These are phyloP conservation scores for Acleris laterana DNA, from an alignment of 2,888 invertebrate genomes.

Conservation along the genomic window DNA sequence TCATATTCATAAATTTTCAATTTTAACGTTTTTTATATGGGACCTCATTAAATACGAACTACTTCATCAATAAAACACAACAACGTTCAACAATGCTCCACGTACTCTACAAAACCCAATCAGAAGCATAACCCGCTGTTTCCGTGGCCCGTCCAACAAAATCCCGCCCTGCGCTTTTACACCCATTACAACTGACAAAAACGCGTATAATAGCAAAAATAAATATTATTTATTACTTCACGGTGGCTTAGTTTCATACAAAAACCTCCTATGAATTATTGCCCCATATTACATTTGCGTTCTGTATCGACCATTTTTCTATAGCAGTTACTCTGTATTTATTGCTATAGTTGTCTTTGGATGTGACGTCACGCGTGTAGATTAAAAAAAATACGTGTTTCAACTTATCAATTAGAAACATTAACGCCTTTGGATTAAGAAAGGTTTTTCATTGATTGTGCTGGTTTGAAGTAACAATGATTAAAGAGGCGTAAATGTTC, in stretches of 20 bases:
- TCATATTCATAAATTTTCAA: too few relatives aligned
- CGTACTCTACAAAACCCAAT: too few relatives aligned
- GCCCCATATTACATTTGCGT: conserved; percentile 79
- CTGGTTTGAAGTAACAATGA: conserved; percentile 46
- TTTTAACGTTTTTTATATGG: too few relatives aligned
- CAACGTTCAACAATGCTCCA: too few relatives aligned
- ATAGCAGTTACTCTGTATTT: conserved; percentile 80
- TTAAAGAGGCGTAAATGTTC: conserved; percentile 52
- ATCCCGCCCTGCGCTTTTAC: conserved; percentile 66
- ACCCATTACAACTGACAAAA: conserved; percentile 82
- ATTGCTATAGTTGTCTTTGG: conserved; percentile 78
- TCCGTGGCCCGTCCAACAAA: conserved; percentile 47
- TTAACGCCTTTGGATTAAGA: conserved; percentile 36
- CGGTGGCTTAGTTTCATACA: conserved; percentile 82
- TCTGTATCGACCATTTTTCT: conserved; percentile 77
- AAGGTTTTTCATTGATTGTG: conserved; percentile 9
- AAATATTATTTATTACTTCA: conserved; percentile 84
- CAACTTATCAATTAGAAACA: conserved; percentile 29
- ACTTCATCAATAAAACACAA: too few relatives aligned
- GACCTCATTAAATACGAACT: too few relatives aligned
- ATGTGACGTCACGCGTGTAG: conserved; percentile 72
- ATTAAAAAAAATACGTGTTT: conserved; percentile 17
- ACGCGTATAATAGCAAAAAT: conserved; percentile 84
- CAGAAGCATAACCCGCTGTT: conserved; percentile 33
- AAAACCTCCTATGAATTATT: conserved; percentile 82